These are phyloP conservation scores for Cephus nigrinus DNA, from an alignment of 2,888 invertebrate genomes.

Conservation along the genomic window DNA sequence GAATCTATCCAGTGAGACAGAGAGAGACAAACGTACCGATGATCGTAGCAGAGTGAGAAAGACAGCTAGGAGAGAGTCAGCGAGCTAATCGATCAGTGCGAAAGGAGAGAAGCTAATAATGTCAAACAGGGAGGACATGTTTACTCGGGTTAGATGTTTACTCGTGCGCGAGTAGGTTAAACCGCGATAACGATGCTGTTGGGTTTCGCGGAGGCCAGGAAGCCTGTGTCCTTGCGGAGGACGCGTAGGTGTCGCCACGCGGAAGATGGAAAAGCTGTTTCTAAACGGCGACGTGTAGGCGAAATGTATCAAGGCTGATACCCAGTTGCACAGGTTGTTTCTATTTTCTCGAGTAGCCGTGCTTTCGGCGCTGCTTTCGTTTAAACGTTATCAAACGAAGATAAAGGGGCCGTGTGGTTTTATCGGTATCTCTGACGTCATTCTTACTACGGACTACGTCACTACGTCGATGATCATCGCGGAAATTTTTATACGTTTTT, in stretches of 20 bases:
- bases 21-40: neutral
- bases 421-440: neutral
- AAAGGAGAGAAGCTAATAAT: neutral
- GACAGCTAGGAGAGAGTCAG: neutral
- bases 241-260: conserved; percentile 60
- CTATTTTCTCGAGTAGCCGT: neutral
- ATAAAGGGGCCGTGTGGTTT: neutral
- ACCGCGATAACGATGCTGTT: conserved; percentile 29
- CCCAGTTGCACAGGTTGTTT: neutral
- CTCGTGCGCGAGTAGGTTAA: conserved; percentile 6
- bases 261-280: conserved; percentile 62
- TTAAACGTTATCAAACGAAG: neutral
- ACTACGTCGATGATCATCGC: neutral
- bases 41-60: neutral
- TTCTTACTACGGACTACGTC: neutral
- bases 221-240: conserved; percentile 50
- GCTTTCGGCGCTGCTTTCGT: neutral
- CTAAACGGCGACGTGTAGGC: conserved; percentile 48
- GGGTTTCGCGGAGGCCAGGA: conserved; percentile 24
- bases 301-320: conserved; percentile 58
- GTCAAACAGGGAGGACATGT: neutral
- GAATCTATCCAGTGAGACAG: neutral
- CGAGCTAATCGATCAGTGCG: no score
- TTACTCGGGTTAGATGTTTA: neutral
- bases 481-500: neutral